Base-by-base conservation (phyloP, 2,113 vertebrate species). In the Gymnorhina tibicen region DNA sequence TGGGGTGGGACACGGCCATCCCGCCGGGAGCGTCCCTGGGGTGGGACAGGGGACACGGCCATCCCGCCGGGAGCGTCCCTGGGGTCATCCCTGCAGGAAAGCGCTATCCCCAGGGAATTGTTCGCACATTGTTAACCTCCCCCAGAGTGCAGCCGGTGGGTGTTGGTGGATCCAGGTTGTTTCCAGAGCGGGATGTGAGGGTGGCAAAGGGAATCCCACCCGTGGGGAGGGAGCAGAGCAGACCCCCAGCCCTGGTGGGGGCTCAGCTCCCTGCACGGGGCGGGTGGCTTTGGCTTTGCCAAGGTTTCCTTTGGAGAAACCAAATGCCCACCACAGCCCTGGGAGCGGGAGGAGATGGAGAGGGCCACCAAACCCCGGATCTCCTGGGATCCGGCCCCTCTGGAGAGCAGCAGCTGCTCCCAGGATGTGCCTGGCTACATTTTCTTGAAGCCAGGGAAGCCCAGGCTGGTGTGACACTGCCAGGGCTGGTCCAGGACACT, bases 211-310 rank as follows among this genome's bases (percentile, higher is more conserved):
- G 50, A 64, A 8, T 41, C 22, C 4, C 1, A 11, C 11, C 1
- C 13, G 1, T 30, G 49, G 46, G 53, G 47, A 67, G 35, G 6
- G 44, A 17, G 6, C 0, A 30, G 75, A 39, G 84, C 8, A 12
- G 19, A 47, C 33, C 4, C 49, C 44, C 30, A 21, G 28, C 33
- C 50, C 66, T 52, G 1, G 0, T n/a, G 62, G 6, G 35, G 44
- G 1, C 66, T 4, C 22, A 0, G 7, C 26, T 4, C 37, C 22
- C 1, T 26, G 52, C 39, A 11, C 0, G 0, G 53, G 28, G 39
- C 3, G 16, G 2, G 32, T 1, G 64, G 1, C 19, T 41, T 20
- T 47, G 49, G 55, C 55, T 26, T 37, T 35, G 58, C 16, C 2
- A 14, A 5, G 63, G 62, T 10, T 82, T 46, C 28, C 55, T 8